Evolutionary conservation across 2,797 vertebrate genomes (phyloP).

Genomic region (Neoniphon sammara): DNA sequence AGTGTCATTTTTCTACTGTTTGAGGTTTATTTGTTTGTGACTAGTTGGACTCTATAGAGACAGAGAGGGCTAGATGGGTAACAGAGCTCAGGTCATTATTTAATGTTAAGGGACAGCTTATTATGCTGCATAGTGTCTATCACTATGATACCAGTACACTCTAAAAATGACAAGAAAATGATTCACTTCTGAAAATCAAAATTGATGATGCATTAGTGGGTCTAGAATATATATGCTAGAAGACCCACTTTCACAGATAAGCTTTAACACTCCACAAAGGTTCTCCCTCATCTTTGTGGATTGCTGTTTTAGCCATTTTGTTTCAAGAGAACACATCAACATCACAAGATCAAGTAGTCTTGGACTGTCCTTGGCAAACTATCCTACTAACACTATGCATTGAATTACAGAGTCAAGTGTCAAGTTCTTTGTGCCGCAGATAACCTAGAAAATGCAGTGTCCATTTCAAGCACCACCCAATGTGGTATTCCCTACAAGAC

Average conservation of each 20-base stretch:
- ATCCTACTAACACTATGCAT: conserved; percentile 60
- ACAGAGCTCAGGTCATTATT: neutral
- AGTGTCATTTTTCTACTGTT: neutral
- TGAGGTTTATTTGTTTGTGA: neutral
- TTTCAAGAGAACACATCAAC: conserved; percentile 22
- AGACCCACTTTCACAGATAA: neutral
- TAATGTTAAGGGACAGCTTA: neutral
- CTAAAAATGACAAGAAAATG: too few relatives aligned
- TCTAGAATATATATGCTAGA: neutral
- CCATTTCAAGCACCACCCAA: conserved; percentile 37
- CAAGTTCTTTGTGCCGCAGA: conserved; percentile 60
- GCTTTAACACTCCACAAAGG: neutral
- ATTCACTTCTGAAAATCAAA: neutral
- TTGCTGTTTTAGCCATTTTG: conserved; percentile 19
- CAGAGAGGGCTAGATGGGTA: too few relatives aligned
- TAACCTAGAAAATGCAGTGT: conserved; percentile 43
- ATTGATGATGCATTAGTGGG: neutral
- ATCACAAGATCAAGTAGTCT: conserved; percentile 53
- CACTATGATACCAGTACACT: neutral
- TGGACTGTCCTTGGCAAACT: conserved; percentile 50
- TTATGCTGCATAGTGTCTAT: neutral
- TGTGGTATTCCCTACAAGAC: conserved; percentile 44
- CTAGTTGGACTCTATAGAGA: neutral
- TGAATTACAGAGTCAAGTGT: conserved; percentile 76
- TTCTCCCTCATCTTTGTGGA: conserved; percentile 21